Percentiles rank a stretch among this genome's conserved stretches.
phyloP scores from a whole-genome alignment of 2,888 invertebrate species.

The Lasioglossum lativentre region DNA sequence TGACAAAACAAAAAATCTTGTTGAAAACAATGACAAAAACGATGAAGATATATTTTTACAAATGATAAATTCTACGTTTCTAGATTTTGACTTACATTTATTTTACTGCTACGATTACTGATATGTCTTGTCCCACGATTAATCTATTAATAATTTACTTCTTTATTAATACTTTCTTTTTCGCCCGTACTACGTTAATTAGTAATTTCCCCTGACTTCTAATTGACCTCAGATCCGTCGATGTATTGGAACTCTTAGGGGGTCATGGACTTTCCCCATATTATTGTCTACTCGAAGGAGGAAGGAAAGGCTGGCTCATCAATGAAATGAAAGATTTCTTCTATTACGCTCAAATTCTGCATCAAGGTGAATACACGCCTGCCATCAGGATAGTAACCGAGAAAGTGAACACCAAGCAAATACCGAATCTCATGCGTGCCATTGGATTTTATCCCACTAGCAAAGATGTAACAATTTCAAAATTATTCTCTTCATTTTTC shows the following conservation, averaged over 20 bases:
- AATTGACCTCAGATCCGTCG: slow-evolving; percentile 47
- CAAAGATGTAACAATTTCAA: slow-evolving; percentile 87
- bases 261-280: slow-evolving; percentile 88
- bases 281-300: slow-evolving; percentile 90
- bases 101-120: neutral
- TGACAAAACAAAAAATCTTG: neutral
- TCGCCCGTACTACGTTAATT: neutral
- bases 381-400: slow-evolving; percentile 87
- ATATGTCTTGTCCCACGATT: neutral
- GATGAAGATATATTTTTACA: neutral
- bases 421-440: slow-evolving; percentile 91
- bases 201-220: neutral
- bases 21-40: neutral
- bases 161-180: neutral
- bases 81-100: neutral
- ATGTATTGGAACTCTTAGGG: slow-evolving; percentile 84
- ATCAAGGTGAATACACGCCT: slow-evolving; percentile 89
- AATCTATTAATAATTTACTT: neutral
- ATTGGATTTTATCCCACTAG: slow-evolving; percentile 91
- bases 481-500: neutral
- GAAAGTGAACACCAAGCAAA: slow-evolving; percentile 87
- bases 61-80: neutral
- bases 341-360: slow-evolving; percentile 91
- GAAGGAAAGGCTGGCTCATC: slow-evolving; percentile 89
- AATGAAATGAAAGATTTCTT: slow-evolving; percentile 91